These are phyloP conservation scores for Nothobranchius kuhntae DNA, from an alignment of 2,113 vertebrate genomes.

Conservation along the genomic window DNA sequence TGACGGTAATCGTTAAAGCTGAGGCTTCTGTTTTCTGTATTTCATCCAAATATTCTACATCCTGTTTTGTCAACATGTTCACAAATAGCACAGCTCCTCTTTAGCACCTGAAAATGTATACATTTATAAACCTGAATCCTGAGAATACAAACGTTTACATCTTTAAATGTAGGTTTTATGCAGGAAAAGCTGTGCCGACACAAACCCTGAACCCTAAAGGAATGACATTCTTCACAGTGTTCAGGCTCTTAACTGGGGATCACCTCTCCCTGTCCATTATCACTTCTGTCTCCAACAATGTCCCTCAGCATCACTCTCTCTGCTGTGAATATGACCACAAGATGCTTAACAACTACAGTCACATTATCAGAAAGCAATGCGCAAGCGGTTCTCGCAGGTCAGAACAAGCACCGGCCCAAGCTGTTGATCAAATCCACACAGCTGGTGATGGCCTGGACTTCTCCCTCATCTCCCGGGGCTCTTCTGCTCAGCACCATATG, in stretches of 20 bases:
- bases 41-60: background rate
- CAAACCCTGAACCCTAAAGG: background rate
- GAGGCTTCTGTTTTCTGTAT: background rate
- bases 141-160: background rate
- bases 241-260: conserved; percentile 2
- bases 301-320: background rate
- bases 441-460: background rate
- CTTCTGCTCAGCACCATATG: conserved; percentile 24
- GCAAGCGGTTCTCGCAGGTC: conserved; percentile 9
- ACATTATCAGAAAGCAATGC: conserved; percentile 11
- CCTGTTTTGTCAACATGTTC: background rate
- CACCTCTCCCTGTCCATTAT: background rate
- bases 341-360: conserved; percentile 3
- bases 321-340: conserved; percentile 18
- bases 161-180: background rate
- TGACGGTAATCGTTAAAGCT: background rate
- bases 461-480: conserved; percentile 12
- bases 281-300: conserved; percentile 2
- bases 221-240: conserved; percentile 4
- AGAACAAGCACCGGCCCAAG: conserved; percentile 10
- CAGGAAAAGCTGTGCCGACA: background rate
- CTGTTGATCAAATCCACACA: conserved; percentile 29
- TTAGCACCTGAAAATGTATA: background rate
- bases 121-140: background rate
- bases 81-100: background rate